Percentiles rank a stretch among this genome's conserved stretches.
phyloP scores from a whole-genome alignment of 2,797 vertebrate genomes.

The Cetoscarus ocellatus region DNA sequence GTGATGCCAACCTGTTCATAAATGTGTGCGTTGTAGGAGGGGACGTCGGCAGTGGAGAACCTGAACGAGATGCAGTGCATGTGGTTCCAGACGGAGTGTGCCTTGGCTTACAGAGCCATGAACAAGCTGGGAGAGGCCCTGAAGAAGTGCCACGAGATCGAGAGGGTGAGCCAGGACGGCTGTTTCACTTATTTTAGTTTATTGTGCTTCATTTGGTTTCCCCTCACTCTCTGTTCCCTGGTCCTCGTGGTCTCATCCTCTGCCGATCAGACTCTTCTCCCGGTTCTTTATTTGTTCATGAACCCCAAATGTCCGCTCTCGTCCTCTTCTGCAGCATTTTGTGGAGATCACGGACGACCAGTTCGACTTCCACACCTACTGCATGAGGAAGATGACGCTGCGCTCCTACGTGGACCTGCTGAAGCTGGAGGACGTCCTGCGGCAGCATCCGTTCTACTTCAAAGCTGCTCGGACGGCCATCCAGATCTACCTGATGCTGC shows the following conservation, averaged over 20 bases:
- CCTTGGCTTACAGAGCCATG: conserved; percentile 92
- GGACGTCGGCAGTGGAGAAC: conserved; percentile 93
- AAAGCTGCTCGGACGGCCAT: conserved; percentile 93
- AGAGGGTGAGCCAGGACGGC: conserved; percentile 84
- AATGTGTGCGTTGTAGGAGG: conserved; percentile 84
- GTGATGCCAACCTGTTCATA: too few relatives aligned
- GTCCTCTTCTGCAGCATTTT: conserved; percentile 86
- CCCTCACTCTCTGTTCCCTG: too few relatives aligned
- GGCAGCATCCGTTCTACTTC: conserved; percentile 95
- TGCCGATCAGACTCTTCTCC: too few relatives aligned
- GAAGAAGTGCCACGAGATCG: conserved; percentile 96
- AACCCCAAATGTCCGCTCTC: too few relatives aligned
- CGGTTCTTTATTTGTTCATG: too few relatives aligned
- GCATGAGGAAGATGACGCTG: conserved; percentile 96
- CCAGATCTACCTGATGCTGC: conserved; percentile 93
- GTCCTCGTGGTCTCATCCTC: too few relatives aligned
- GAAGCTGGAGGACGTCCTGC: conserved; percentile 94
- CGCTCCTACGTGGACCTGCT: conserved; percentile 95
- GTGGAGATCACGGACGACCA: conserved; percentile 97
- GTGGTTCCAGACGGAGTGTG: conserved; percentile 97
- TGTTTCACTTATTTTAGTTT: too few relatives aligned
- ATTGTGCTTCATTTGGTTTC: too few relatives aligned
- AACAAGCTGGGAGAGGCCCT: conserved; percentile 94
- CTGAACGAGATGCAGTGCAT: conserved; percentile 97
- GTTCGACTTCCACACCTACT: conserved; percentile 97